Conservation (phyloP, 2,888 invertebrate species). For the Branchinecta sandiegonensis region DNA sequence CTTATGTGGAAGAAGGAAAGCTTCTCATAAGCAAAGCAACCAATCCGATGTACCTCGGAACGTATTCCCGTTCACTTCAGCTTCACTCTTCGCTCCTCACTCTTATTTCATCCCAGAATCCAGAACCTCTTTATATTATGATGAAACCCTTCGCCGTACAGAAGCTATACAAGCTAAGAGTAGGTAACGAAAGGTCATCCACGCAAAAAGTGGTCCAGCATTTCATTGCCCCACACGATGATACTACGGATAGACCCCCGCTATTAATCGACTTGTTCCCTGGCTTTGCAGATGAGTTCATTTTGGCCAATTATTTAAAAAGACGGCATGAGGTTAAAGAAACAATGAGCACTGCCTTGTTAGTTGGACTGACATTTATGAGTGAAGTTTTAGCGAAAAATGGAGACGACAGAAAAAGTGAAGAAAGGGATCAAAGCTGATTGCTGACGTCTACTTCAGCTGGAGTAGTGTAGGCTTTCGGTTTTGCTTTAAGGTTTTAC, state of each 20-base stretch:
- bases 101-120: not conserved
- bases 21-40: not conserved
- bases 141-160: not conserved
- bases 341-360: not conserved
- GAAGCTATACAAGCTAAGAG: constrained; percentile 5
- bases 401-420: no score
- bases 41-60: not conserved
- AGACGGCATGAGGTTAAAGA: not conserved
- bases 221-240: not conserved
- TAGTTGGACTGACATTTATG: not conserved
- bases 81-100: not conserved
- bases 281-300: constrained; percentile 1
- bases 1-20: not conserved
- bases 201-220: not conserved
- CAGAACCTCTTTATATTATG: not conserved
- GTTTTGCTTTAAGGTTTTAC: no score
- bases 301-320: not conserved
- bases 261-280: not conserved
- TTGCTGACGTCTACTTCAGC: no score
- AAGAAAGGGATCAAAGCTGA: no score
- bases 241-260: not conserved
- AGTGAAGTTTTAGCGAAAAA: not conserved
- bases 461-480: no score
- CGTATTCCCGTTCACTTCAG: not conserved
- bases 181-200: not conserved